Evolutionary conservation across 2,888 invertebrate species (phyloP).

Genomic region (Phlogophora meticulosa): DNA sequence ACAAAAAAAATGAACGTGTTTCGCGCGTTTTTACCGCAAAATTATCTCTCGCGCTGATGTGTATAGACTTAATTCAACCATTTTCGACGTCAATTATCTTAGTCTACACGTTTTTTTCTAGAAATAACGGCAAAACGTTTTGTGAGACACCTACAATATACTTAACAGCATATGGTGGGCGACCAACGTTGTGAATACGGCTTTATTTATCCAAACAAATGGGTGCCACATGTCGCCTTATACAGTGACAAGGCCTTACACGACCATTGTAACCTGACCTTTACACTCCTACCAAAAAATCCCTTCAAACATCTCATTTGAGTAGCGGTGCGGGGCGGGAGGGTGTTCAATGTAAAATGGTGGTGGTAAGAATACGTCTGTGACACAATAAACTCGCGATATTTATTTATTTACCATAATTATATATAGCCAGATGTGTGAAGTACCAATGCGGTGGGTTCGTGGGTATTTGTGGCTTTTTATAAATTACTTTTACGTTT

Average conservation of each 20-base stretch:
- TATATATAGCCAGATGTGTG: slow-evolving; percentile 86
- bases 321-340: slow-evolving; percentile 22
- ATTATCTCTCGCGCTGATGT: not conserved
- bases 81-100: slow-evolving; percentile 25
- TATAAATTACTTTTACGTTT: slow-evolving; percentile 27
- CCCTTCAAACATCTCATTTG: slow-evolving; percentile 3
- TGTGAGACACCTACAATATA: slow-evolving; percentile 55
- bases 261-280: slow-evolving; percentile 70
- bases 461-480: slow-evolving; percentile 58
- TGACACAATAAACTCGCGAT: slow-evolving; percentile 87
- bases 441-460: slow-evolving; percentile 64
- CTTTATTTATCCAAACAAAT: slow-evolving; percentile 89
- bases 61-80: slow-evolving; percentile 13
- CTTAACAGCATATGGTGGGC: slow-evolving; percentile 78
- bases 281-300: slow-evolving; percentile 11
- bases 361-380: slow-evolving; percentile 74
- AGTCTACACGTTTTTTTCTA: slow-evolving; percentile 39
- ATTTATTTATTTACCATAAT: slow-evolving; percentile 87
- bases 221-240: slow-evolving; percentile 87
- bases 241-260: slow-evolving; percentile 85
- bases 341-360: slow-evolving; percentile 68
- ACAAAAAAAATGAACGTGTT: not conserved
- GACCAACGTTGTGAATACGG: slow-evolving; percentile 75
- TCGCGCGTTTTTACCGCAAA: slow-evolving; percentile 25
- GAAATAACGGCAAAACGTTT: slow-evolving; percentile 43